These are phyloP conservation scores for Petrocephalus sullivani DNA, from an alignment of 2,797 vertebrate genomes.

Conservation along the genomic window DNA sequence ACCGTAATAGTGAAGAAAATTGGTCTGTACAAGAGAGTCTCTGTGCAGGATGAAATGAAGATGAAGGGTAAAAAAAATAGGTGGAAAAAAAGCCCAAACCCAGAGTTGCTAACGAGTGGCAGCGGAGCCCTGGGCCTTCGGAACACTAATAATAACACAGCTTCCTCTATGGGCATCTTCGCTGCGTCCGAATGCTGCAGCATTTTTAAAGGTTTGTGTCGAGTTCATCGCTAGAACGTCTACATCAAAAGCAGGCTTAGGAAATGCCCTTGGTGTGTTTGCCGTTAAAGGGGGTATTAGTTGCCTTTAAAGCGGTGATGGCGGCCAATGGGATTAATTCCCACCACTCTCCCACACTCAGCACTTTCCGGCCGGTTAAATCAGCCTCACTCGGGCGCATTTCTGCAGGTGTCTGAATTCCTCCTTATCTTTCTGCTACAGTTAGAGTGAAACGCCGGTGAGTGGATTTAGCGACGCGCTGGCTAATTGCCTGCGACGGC, in stretches of 20 bases:
- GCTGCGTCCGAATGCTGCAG: background rate
- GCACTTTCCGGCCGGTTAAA: constrained; percentile 6
- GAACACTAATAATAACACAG: background rate
- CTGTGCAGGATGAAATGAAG: background rate
- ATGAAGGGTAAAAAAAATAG: background rate
- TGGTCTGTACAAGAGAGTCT: background rate
- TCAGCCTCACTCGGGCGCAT: background rate
- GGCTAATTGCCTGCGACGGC: constrained; percentile 7
- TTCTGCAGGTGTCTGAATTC: background rate
- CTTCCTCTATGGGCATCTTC: background rate
- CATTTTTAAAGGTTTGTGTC: background rate
- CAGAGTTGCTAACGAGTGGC: background rate
- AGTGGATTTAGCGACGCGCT: background rate
- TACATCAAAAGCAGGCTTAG: background rate
- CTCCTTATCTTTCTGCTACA: constrained; percentile 17
- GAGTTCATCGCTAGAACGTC: background rate
- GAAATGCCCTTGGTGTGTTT: background rate
- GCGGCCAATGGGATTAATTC: constrained; percentile 7
- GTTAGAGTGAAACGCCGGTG: background rate
- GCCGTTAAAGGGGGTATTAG: background rate
- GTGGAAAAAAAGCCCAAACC: background rate
- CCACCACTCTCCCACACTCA: background rate
- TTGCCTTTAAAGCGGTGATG: background rate
- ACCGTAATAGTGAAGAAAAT: background rate
- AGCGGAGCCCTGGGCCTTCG: background rate